Conservation (phyloP, 2,888 invertebrate species). For the Calameuta pallipes region DNA sequence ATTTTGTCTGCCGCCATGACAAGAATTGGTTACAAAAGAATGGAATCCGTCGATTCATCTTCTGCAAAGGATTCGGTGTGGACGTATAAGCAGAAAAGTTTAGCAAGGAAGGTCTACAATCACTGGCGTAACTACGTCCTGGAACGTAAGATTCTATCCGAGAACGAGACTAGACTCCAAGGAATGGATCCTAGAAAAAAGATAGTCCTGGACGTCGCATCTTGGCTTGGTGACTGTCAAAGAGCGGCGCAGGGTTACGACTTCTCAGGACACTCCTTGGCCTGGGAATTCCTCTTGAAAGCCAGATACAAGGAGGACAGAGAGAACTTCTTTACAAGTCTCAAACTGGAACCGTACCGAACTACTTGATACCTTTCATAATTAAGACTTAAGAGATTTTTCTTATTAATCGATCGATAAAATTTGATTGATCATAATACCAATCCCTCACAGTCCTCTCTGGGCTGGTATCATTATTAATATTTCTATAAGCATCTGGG, state of each 20-base stretch:
- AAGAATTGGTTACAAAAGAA: conserved; percentile 23
- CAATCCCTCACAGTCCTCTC: neutral
- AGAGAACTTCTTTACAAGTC: conserved; percentile 68
- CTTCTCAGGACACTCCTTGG: conserved; percentile 64
- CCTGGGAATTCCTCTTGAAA: conserved; percentile 68
- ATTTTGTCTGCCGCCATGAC: conserved; percentile 29
- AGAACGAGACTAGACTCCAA: conserved; percentile 27
- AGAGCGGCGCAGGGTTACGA: conserved; percentile 63
- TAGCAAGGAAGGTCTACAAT: conserved; percentile 39
- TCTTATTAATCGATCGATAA: neutral
- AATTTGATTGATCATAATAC: neutral
- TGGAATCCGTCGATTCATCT: neutral
- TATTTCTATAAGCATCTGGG: neutral
- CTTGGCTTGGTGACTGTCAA: conserved; percentile 65
- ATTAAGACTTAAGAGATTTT: neutral
- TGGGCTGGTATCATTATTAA: neutral
- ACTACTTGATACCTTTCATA: neutral
- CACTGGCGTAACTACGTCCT: conserved; percentile 42
- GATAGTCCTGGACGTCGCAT: conserved; percentile 55
- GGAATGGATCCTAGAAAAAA: conserved; percentile 52
- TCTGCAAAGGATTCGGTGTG: conserved; percentile 17
- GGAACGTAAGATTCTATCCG: conserved; percentile 26
- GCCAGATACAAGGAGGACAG: conserved; percentile 68
- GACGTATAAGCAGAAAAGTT: conserved; percentile 29
- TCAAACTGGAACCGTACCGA: conserved; percentile 53